Evolutionary conservation across 2,797 vertebrate genomes (phyloP), one percentile per base, ranked within the genome.

Genomic region (Melanotaenia trifasciata): DNA sequence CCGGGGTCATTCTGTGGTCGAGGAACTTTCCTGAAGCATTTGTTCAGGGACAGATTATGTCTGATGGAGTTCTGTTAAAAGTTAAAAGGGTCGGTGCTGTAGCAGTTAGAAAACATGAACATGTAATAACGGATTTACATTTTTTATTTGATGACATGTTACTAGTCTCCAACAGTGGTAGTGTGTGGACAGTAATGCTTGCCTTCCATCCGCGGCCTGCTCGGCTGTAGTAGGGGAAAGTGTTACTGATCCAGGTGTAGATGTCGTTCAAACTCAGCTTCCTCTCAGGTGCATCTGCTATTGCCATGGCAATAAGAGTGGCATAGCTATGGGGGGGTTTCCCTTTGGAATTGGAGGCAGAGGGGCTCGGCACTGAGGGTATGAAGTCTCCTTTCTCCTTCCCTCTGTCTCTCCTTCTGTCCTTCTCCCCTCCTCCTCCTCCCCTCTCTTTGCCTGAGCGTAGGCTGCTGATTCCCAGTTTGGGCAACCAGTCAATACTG

Each of bases 201-300:
- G 98, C 98, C 95, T 99, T 99, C 98, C 98, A 99, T 47, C 98
- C 98, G n/a, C 97, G 96, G 68, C 97, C 97, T 3, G 95, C 96
- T 61, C 97, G 95, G 91, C 95, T 96, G 87, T 99, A 99, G 82
- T 97, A 98, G 1, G 98, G 97, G 75, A 97, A 99, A n/a, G 96
- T 96, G 81, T 98, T 96, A 24, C 97, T 99, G 92, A 99, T 99
- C 98, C 98, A 99, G 73, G 96, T 98, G 92, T 99, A 99, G 85
- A 99, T 99, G 91, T 99, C 97, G 51, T 97, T 99, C 76, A 99
- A 88, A 1, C 97, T 99, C 94, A 98, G 94, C 92, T 97, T 97
- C 94, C 94, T 96, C 88, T 96, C 96, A 6, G 96, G 96, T 18
- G 97, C 95, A 0, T 96, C 96, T 58, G 96, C 96, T 91, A 99